Evolutionary conservation across 2,797 vertebrate species (phyloP), one percentile per base, ranked within the genome.

Genomic region (Platalea minor): DNA sequence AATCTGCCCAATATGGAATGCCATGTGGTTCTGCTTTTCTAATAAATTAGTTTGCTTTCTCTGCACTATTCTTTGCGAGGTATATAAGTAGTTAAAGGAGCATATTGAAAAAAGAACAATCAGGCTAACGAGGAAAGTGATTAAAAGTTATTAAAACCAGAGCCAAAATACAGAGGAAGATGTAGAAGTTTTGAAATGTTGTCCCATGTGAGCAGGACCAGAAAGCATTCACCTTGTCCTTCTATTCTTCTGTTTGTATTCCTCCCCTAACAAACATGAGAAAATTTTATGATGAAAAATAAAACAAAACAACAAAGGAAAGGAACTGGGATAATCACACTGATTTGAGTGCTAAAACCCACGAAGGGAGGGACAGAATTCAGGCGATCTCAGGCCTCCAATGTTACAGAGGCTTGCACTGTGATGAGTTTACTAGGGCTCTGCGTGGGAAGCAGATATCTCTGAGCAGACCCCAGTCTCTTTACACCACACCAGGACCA

Each of bases 1-100:
- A 92, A 97, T 97, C 91, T 97, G 93, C 96, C 96, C 97, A 97
- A 96, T 97, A 97, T 96, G 95, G 95, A 96, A 93, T 93, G 87
- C 96, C 93, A 93, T 96, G 96, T 95, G 94, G 82, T 93, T 97
- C 96, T 93, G 69, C 84, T 90, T 96, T 93, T 94, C 92, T 97
- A 95, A 96, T 95, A 96, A 96, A 97, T 95, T 93, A 91, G 79
- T 95, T 91, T 80, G 28, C 85, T 96, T 96, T 96, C 67, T 64
- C 63, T 88, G 57, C 60, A 87, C 61, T 81, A 35, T 87, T 85
- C 83, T 95, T 91, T 91, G 76, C 78, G 79, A 92, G 93, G 82
- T 95, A 89, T 84, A 53, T 88, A 92, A 93, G 86, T 95, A 90
- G 90, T 94, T 95, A 94, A 97, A 96, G 90, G 67, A 95, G 18